These are phyloP conservation scores for Mionectes macconnelli DNA, from an alignment of 2,113 vertebrate genomes.

Conservation along the genomic window DNA sequence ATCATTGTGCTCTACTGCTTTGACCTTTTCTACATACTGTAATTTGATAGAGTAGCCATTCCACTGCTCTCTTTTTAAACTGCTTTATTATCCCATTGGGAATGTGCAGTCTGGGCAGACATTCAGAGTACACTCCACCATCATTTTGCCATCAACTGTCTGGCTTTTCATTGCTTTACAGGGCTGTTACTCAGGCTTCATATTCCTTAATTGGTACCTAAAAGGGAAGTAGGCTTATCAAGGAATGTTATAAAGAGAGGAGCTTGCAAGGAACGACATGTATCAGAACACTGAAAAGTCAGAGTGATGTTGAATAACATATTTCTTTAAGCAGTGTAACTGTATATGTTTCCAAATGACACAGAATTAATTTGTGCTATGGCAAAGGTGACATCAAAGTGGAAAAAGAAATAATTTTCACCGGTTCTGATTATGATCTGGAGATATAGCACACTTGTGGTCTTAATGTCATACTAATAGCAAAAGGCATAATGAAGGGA, in stretches of 20 bases:
- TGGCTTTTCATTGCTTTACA: constrained; percentile 25
- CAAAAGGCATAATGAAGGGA: neutral
- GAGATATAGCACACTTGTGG: neutral
- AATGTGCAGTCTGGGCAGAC: constrained; percentile 42
- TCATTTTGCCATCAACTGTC: constrained; percentile 6
- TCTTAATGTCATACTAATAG: neutral
- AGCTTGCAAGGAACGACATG: neutral
- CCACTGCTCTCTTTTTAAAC: constrained; percentile 52
- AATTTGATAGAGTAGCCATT: constrained; percentile 71
- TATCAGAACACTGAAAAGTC: constrained; percentile 1
- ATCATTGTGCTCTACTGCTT: constrained; percentile 59
- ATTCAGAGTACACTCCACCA: constrained; percentile 45
- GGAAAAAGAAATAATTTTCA: constrained; percentile 41
- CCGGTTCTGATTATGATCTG: neutral
- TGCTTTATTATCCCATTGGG: constrained; percentile 60
- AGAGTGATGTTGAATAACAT: neutral
- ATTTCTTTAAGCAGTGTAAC: neutral
- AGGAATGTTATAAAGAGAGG: neutral
- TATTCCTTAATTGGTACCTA: constrained; percentile 40
- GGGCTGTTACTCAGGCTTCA: constrained; percentile 6
- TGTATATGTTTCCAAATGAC: neutral
- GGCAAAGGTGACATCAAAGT: constrained; percentile 9
- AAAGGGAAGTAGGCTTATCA: constrained; percentile 6
- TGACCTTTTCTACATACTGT: constrained; percentile 73
- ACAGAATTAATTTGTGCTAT: constrained; percentile 3